Conservation (phyloP, 2,888 invertebrate genomes). For the Eupithecia inturbata region DNA sequence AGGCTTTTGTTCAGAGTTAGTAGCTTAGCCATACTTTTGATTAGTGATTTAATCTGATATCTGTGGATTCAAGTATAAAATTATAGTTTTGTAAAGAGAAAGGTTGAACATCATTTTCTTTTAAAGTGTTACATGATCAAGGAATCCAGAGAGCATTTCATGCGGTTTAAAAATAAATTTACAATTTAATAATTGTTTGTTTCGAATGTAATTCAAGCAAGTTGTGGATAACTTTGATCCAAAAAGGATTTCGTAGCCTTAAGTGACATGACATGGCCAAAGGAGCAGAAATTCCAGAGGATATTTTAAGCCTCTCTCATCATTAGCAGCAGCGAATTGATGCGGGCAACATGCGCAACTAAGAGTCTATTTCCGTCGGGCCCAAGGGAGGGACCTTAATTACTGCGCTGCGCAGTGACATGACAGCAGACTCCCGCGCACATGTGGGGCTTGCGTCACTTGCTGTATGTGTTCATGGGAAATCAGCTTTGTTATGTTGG, state of each 20-base stretch:
- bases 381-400: conserved; percentile 65
- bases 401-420: conserved; percentile 53
- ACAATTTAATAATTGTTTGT: background rate
- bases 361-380: conserved; percentile 61
- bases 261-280: background rate
- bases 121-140: background rate
- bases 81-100: background rate
- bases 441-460: conserved; percentile 39
- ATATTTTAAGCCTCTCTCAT: conserved; percentile 7
- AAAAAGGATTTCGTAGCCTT: background rate
- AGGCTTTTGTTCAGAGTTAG: background rate
- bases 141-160: background rate
- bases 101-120: background rate
- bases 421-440: conserved; percentile 62
- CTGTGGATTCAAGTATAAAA: background rate
- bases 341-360: conserved; percentile 47
- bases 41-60: no score
- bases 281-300: background rate
- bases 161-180: background rate
- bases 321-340: conserved; percentile 33
- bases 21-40: background rate
- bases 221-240: background rate
- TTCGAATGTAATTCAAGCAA: background rate
- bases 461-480: background rate
- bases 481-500: background rate